Percentiles rank a stretch among this genome's conserved stretches.
Evolutionary conservation across 2,888 invertebrate species (phyloP).

Genomic region (Elmis aenea): DNA sequence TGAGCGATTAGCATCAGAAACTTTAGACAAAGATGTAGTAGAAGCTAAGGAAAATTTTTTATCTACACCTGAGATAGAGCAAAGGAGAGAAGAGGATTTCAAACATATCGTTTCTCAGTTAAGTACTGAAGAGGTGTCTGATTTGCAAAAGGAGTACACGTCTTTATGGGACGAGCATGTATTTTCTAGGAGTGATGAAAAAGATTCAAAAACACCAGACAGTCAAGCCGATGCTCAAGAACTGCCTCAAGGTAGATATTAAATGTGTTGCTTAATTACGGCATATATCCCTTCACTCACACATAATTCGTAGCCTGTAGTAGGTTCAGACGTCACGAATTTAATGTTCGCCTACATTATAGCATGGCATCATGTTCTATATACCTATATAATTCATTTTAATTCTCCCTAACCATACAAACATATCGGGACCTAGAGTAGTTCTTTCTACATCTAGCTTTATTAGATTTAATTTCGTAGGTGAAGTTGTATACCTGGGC

Average conservation of each 20-base stretch:
- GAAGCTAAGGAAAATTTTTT: constrained; percentile 34
- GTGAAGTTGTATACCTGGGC: constrained; percentile 47
- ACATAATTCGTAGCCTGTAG: constrained; percentile 3
- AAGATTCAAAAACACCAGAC: constrained; percentile 45
- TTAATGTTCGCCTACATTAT: constrained; percentile 15
- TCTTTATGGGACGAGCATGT: constrained; percentile 49
- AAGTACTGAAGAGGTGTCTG: constrained; percentile 50
- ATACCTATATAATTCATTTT: constrained; percentile 12
- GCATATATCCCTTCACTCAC: not conserved
- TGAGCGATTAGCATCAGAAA: constrained; percentile 51
- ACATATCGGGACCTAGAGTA: constrained; percentile 39
- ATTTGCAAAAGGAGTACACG: constrained; percentile 48
- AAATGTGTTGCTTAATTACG: constrained; percentile 29
- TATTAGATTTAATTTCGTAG: constrained; percentile 29
- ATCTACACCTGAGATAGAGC: constrained; percentile 40
- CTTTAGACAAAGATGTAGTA: constrained; percentile 39
- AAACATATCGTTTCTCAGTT: constrained; percentile 49
- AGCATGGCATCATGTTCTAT: constrained; percentile 15
- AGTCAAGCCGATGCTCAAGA: constrained; percentile 46
- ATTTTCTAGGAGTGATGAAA: constrained; percentile 45
- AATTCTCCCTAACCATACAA: constrained; percentile 25
- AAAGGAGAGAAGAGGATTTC: constrained; percentile 45
- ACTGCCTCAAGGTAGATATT: constrained; percentile 48
- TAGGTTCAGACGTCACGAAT: constrained; percentile 13
- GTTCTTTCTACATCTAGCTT: constrained; percentile 1